Base-by-base conservation (phyloP, 2,113 vertebrate species). In the Sorex fumeus region DNA sequence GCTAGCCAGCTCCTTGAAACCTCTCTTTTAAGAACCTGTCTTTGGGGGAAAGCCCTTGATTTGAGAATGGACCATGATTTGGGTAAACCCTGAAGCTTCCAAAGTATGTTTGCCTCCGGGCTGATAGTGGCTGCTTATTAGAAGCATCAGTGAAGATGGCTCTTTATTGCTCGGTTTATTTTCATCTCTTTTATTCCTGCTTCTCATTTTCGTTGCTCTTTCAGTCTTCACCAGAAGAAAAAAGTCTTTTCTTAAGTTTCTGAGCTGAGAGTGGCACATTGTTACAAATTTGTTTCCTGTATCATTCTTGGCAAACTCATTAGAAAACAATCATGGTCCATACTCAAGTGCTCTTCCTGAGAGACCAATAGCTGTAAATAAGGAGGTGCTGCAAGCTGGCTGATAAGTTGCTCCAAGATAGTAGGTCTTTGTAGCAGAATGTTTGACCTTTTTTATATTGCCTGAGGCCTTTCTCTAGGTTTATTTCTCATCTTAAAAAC, bases 351-450 rank as follows among this genome's bases (percentile, higher is more conserved):
- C 97, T 97, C 98, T 98, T 98, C 98, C 98, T 98, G 97, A 98
- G 98, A 98, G 98, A 99, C 98, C 98, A 98, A 98, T 98, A 98
- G 98, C 98, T 99, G 98, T 99, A 99, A 99, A 98, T 99, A 99
- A 99, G 97, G 98, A 92, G 98, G 96, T 96, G 96, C 98, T 98
- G 98, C 97, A 98, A 98, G 97, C 98, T 98, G 98, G 96, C 98
- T 97, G 98, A 98, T 98, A 99, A 98, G 97, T 98, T 98, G 98
- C 98, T 98, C 97, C 88, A 91, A 98, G 98, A 99, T 98, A 99
- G 98, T 96, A 94, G 97, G 97, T 97, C 98, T 98, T 98, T 98
- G 98, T 98, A 98, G 98, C 97, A 98, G 97, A 97, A 97, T 98
- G 97, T 98, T 99, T 99, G 98, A 98, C 88, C 21, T 87, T 87